These are phyloP conservation scores for Meriones psammophilus DNA, from an alignment of 2,797 vertebrate genomes.

Conservation along the genomic window DNA sequence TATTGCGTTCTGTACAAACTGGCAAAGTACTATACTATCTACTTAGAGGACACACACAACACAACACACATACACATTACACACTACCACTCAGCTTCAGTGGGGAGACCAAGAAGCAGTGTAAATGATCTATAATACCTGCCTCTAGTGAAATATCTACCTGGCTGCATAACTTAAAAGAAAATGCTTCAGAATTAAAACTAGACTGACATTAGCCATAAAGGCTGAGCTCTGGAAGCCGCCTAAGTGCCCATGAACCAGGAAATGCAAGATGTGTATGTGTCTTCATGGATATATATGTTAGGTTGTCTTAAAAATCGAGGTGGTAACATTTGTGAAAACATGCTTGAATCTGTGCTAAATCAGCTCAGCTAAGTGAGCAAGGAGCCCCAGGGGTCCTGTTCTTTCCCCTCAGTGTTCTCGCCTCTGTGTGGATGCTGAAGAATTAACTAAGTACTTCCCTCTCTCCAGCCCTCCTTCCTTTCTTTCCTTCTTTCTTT, in stretches of 20 bases:
- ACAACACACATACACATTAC: neutral
- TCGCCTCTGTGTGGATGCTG: neutral
- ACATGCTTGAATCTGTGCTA: neutral
- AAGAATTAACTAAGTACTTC: neutral
- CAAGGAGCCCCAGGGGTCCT: neutral
- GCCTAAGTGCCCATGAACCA: neutral
- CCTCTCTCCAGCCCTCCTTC: neutral
- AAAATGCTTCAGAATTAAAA: neutral
- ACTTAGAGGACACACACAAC: neutral
- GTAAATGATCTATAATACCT: conserved; percentile 6
- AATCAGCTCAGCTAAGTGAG: neutral
- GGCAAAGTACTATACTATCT: neutral
- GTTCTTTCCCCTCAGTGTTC: too few species aligned
- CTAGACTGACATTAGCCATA: neutral
- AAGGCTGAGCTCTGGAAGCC: neutral
- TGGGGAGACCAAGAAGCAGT: neutral
- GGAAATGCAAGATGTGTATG: neutral
- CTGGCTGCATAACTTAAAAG: neutral
- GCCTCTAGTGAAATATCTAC: conserved; percentile 25
- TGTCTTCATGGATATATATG: neutral
- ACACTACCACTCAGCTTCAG: neutral
- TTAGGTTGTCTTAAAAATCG: neutral
- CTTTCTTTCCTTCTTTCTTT: too few species aligned
- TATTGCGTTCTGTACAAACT: conserved; percentile 56
- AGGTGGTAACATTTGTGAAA: neutral